These are phyloP conservation scores for Oostethus manadensis DNA, from an alignment of 2,113 vertebrate species.

Conservation along the genomic window DNA sequence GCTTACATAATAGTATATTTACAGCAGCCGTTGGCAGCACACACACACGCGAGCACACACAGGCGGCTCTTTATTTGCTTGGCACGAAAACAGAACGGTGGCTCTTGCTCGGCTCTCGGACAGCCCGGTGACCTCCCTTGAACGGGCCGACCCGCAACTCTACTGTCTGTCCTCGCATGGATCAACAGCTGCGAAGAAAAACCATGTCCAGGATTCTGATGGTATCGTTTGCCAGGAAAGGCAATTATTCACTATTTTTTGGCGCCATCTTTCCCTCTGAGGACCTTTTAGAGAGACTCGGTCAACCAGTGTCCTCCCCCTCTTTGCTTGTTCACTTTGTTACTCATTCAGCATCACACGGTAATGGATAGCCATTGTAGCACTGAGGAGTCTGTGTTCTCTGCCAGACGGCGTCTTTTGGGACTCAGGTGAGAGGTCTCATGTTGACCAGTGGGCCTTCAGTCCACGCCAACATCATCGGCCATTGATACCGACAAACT, in stretches of 20 bases:
- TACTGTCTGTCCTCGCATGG: slow-evolving; percentile 20
- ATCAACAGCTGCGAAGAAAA: slow-evolving; percentile 2
- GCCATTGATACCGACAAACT: not conserved
- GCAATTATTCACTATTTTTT: slow-evolving; percentile 40
- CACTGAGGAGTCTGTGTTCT: slow-evolving; percentile 60
- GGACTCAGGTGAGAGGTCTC: slow-evolving; percentile 39
- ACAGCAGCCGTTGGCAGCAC: slow-evolving; percentile 59
- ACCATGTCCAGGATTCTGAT: not conserved
- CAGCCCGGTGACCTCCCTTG: slow-evolving; percentile 44
- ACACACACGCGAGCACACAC: slow-evolving; percentile 30
- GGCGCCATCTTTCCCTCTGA: slow-evolving; percentile 33
- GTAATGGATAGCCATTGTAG: slow-evolving; percentile 59
- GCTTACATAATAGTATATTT: slow-evolving; percentile 64
- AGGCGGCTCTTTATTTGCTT: slow-evolving; percentile 55
- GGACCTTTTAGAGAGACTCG: slow-evolving; percentile 35
- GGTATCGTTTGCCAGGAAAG: slow-evolving; percentile 45
- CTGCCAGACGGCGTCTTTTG: slow-evolving; percentile 41
- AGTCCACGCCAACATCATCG: not conserved
- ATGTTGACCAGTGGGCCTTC: slow-evolving; percentile 46
- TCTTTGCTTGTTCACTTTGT: slow-evolving; percentile 48
- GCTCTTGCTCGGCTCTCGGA: slow-evolving; percentile 41
- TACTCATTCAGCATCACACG: slow-evolving; percentile 55
- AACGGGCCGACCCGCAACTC: slow-evolving; percentile 30
- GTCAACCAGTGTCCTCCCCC: slow-evolving; percentile 43
- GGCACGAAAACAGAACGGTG: slow-evolving; percentile 53